These are phyloP conservation scores for Octodonta nipae DNA, from an alignment of 2,888 invertebrate genomes.

Conservation along the genomic window DNA sequence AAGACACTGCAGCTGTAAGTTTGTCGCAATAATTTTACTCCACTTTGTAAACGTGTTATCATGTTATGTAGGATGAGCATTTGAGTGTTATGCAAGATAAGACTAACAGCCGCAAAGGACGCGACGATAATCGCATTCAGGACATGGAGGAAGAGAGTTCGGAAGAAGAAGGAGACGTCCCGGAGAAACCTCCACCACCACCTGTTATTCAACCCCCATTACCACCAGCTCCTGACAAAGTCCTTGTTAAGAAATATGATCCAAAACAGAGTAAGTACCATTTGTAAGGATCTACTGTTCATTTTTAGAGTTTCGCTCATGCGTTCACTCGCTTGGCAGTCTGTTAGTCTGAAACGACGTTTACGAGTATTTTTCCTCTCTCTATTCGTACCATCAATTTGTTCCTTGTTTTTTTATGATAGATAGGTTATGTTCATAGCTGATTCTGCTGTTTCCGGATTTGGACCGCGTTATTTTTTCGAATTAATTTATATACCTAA, in stretches of 20 bases:
- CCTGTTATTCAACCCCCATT: slow-evolving; percentile 46
- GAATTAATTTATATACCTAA: too few relatives aligned
- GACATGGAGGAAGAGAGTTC: slow-evolving; percentile 88
- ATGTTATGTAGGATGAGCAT: slow-evolving; percentile 33
- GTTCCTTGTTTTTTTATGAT: too few relatives aligned
- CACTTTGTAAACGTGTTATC: not conserved
- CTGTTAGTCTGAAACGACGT: too few relatives aligned
- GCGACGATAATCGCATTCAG: slow-evolving; percentile 54
- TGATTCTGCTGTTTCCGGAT: too few relatives aligned
- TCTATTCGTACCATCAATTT: too few relatives aligned
- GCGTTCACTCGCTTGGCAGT: too few relatives aligned
- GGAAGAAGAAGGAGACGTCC: slow-evolving; percentile 38
- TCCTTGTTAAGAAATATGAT: slow-evolving; percentile 93
- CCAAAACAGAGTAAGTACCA: slow-evolving; percentile 71
- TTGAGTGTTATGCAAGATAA: slow-evolving; percentile 57
- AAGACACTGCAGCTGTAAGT: slow-evolving; percentile 30
- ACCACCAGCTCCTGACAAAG: slow-evolving; percentile 82
- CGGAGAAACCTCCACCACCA: slow-evolving; percentile 27
- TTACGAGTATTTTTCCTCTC: too few relatives aligned
- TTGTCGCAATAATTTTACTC: too few relatives aligned
- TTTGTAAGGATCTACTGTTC: not conserved
- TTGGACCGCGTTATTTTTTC: too few relatives aligned
- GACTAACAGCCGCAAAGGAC: slow-evolving; percentile 36
- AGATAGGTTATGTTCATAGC: too few relatives aligned
- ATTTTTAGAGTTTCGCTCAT: slow-evolving; percentile 6